These are phyloP conservation scores for Theocolax elegans DNA, from an alignment of 1,140 invertebrate species.

Conservation along the genomic window DNA sequence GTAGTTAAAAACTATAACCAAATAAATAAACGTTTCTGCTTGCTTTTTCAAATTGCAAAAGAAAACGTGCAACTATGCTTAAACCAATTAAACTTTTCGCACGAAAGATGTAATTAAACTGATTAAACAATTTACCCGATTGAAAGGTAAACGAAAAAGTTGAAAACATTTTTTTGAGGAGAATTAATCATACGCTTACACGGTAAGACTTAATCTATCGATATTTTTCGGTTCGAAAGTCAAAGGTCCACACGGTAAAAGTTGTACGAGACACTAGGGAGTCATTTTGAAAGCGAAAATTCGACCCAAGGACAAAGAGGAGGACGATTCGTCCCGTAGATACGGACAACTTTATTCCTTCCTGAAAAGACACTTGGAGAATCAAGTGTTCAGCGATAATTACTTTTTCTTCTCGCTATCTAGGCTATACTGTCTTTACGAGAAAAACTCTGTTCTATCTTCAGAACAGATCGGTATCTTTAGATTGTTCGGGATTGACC, in stretches of 20 bases:
- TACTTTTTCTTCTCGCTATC: slow-evolving; percentile 4
- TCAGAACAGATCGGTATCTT: not conserved
- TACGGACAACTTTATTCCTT: not conserved
- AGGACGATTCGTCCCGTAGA: not conserved
- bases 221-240: not conserved
- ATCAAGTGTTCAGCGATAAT: not conserved
- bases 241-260: not conserved
- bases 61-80: too few relatives aligned
- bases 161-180: too few relatives aligned
- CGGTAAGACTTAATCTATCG: not conserved
- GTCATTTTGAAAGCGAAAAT: not conserved
- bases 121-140: too few relatives aligned
- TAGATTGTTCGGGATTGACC: not conserved
- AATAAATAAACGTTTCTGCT: too few relatives aligned
- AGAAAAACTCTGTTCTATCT: slow-evolving; percentile 5
- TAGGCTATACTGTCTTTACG: not conserved
- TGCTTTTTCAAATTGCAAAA: too few relatives aligned
- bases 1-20: too few relatives aligned
- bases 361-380: slow-evolving; percentile 11
- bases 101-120: too few relatives aligned
- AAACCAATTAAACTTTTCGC: too few relatives aligned
- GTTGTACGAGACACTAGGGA: not conserved
- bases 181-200: too few relatives aligned
- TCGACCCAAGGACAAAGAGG: slow-evolving; percentile 6
- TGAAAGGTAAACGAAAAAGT: too few relatives aligned